These are phyloP conservation scores for Phalera bucephala DNA, from an alignment of 2,888 invertebrate genomes.

Conservation along the genomic window DNA sequence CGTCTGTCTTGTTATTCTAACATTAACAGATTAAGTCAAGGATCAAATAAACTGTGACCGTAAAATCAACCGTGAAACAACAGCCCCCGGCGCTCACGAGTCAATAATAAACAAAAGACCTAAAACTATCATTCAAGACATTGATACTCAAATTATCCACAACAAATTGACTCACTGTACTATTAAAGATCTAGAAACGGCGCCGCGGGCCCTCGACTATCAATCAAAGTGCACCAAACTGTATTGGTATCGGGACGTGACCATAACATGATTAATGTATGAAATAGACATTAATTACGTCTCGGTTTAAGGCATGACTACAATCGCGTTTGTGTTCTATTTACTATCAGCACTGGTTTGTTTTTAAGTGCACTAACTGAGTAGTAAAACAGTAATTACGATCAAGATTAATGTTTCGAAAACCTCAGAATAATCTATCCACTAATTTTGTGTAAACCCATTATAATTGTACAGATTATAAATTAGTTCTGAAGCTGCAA, in stretches of 20 bases:
- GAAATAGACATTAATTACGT: constrained; percentile 44
- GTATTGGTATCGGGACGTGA: constrained; percentile 28
- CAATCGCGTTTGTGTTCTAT: too few relatives aligned
- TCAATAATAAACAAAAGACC: constrained; percentile 12
- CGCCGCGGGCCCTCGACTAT: constrained; percentile 24
- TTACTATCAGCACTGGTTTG: too few relatives aligned
- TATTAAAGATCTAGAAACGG: constrained; percentile 11
- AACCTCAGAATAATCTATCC: too few relatives aligned
- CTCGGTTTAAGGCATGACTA: constrained; percentile 16
- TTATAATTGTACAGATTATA: too few relatives aligned
- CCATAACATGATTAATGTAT: constrained; percentile 53
- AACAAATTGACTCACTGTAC: constrained; percentile 15
- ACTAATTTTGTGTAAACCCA: too few relatives aligned
- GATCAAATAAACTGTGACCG: not conserved
- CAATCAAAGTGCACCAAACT: constrained; percentile 34
- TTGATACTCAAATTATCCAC: constrained; percentile 15
- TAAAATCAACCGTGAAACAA: constrained; percentile 18
- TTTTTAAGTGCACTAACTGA: too few relatives aligned
- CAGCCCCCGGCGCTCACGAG: constrained; percentile 29
- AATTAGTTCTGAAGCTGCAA: too few relatives aligned
- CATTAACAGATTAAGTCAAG: not conserved
- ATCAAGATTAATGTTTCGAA: too few relatives aligned
- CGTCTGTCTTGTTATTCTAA: too few relatives aligned
- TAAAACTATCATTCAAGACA: constrained; percentile 15
- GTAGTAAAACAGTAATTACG: too few relatives aligned